Base-by-base conservation (phyloP, 2,797 vertebrate genomes). In the Gouania willdenowi region DNA sequence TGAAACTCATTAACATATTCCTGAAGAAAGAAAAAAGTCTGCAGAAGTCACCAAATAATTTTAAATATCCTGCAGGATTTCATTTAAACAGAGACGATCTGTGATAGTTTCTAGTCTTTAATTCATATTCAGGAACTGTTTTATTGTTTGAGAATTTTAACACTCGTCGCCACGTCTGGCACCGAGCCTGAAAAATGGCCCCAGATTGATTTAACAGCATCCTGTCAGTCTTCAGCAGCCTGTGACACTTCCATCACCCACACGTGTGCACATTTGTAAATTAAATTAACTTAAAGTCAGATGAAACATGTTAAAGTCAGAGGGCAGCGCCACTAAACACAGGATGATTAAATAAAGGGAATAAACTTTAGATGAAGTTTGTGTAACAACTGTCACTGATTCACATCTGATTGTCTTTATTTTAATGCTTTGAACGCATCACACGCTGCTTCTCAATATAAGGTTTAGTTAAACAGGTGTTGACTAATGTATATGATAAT, bases 401-500 rank as follows among this genome's bases (percentile, higher is more conserved):
- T 14, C 3, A 13, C 13, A 14, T 13, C 13, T 14, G 13, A 2
- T 8, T 0, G 8, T 17, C 26, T 40, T 45, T 20, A 56, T 38
- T 60, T 58, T 64, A 40, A 70, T 67, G 55, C 34, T 39, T 29
- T 31, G 61, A 35, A n/a, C 16, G 60, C 75, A 66, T 41, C 71
- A 80, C 71, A 77, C 44, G 57, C 37, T 58, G 33, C 0, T 26
- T 13, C 41, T 44, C 17, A 70, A 36, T 31, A 46, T 61, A 61
- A 62, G 70, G 79, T 75, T 84, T 82, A 79, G 79, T 54, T 72
- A 84, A 87, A 85, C 88, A 89, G 87, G 80, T 88, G 89, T 88
- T 75, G 86, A 82, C 81, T 89, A 87, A 89, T 87, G 87, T 88
- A 78, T 84, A 88, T 89, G 88, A 86, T 89, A 89, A 91, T 88